Evolutionary conservation across 2,113 vertebrate genomes (phyloP), one percentile per base, ranked within the genome.

Genomic region (Oryzias javanicus): DNA sequence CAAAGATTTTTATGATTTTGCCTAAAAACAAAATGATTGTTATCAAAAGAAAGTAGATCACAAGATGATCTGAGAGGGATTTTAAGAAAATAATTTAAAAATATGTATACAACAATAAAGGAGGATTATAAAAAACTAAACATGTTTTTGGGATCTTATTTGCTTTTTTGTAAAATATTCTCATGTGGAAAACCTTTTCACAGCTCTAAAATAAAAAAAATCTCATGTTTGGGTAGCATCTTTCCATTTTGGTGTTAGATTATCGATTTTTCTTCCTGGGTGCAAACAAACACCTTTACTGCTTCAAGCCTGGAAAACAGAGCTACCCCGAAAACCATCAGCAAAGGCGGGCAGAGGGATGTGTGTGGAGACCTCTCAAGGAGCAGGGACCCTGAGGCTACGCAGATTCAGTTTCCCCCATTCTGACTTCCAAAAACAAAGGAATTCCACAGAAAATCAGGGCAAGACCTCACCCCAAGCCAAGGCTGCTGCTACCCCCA

Each of bases 391-490:
- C 89, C 87, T 82, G 24, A 29, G 88, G 90, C 87, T 74, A 83
- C 56, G 27, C 81, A 76, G 88, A 88, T 90, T 88, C 79, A 85
- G 88, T 90, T 89, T 83, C 88, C 80, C 74, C 86, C 72, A 60
- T 86, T 83, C 81, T 82, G 77, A 66, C 76, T 90, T 88, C 82
- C 76, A 89, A 91, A 91, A 87, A 89, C 86, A 88, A 91, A 91
- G 86, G 88, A 90, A 91, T 91, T 91, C 89, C 89, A 84, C 79
- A 87, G 87, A 89, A 91, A 91, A 89, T 85, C 82, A 87, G 88
- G 86, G 79, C 83, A 91, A 83, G 86, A 87, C 85, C 87, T 88
- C 76, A 86, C 77, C 79, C 83, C 74, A 49, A 88, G 83, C 81
- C 85, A 81, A 60, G 55, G 13, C 61, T 49, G 52, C 57, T 50